A percentile compares a stretch with the other conserved stretches of the same genome.
Evolutionary conservation across 1,140 invertebrate genomes (phyloP).

Genomic region (Heliconius nattereri): DNA sequence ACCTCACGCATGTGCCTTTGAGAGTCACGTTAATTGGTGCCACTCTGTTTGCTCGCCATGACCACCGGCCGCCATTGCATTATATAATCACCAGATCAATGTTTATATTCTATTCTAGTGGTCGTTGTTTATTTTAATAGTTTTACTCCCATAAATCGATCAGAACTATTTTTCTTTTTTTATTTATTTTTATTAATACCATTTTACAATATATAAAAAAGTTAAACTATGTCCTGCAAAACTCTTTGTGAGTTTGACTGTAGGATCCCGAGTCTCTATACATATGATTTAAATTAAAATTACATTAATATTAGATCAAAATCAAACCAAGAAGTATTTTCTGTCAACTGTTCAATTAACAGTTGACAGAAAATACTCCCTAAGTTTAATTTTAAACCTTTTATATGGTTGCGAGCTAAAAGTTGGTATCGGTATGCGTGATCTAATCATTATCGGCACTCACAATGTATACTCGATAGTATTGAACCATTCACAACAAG

Average conservation of each 20-base stretch:
- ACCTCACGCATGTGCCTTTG: conserved; percentile 62
- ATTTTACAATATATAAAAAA: no score
- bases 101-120: not conserved
- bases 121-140: not conserved
- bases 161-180: not conserved
- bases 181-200: no score
- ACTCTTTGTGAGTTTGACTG: no score
- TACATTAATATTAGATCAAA: no score
- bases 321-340: no score
- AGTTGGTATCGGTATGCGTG: conserved; percentile 23
- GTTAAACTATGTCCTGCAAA: no score
- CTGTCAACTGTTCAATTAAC: no score
- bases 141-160: not conserved
- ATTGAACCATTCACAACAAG: conserved; percentile 64
- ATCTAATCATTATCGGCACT: conserved; percentile 38
- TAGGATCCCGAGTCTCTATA: no score
- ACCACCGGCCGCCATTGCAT: conserved; percentile 9
- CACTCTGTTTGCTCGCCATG: conserved; percentile 50
- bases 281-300: no score
- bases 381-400: no score
- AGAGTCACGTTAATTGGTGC: conserved; percentile 73
- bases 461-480: conserved; percentile 54
- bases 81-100: conserved; percentile 5
- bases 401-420: conserved; percentile 21
- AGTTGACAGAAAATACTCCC: no score